Evolutionary conservation across 2,113 vertebrate species (phyloP).

Genomic region (Bungarus multicinctus): DNA sequence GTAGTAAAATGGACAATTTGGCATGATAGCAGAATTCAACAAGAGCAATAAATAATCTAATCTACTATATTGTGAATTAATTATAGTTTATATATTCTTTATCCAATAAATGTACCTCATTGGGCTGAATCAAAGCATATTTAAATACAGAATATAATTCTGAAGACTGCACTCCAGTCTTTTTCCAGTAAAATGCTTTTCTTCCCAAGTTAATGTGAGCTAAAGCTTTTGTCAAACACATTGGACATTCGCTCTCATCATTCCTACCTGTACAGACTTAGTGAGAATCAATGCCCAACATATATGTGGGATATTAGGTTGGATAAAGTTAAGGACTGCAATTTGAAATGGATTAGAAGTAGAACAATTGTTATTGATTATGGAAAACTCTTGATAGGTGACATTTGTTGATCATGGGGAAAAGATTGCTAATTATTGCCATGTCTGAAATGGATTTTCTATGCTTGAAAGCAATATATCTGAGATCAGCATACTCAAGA

Average conservation of each 20-base stretch:
- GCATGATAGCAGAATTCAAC: background rate
- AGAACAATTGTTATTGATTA: background rate
- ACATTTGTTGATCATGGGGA: background rate
- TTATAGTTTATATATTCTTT: background rate
- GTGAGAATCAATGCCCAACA: background rate
- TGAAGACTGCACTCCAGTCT: background rate
- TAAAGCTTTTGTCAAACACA: background rate
- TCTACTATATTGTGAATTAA: too few relatives aligned
- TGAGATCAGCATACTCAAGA: background rate
- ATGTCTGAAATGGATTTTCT: background rate
- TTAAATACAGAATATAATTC: background rate
- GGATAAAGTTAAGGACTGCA: background rate
- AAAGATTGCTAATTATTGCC: background rate
- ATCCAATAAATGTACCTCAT: background rate
- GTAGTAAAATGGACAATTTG: background rate
- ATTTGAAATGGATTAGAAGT: background rate
- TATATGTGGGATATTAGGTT: background rate
- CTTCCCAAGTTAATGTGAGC: too few relatives aligned
- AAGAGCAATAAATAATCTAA: background rate
- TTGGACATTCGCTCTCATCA: background rate
- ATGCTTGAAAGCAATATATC: background rate
- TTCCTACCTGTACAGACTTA: background rate
- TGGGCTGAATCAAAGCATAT: background rate
- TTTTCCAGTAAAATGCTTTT: background rate
- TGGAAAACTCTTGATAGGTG: background rate